phyloP scores from a whole-genome alignment of 2,797 vertebrate species.

The Neosilurus mollespiculum region DNA sequence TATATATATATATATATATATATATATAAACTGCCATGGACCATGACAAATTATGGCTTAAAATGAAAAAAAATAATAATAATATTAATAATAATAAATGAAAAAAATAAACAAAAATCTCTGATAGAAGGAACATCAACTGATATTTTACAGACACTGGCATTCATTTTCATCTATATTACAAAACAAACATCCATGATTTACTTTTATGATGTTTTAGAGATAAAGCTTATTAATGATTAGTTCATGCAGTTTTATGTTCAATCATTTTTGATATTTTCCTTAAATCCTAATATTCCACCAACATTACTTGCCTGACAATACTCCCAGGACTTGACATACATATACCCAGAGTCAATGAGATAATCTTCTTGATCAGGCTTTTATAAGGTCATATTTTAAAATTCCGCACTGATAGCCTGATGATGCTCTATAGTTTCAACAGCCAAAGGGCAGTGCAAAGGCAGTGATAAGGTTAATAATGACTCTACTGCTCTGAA shows the following conservation, averaged over 20 bases:
- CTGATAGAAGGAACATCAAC: not conserved
- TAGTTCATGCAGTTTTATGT: not conserved
- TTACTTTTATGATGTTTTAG: not conserved
- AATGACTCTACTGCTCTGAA: slow-evolving; percentile 69
- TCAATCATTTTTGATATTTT: not conserved
- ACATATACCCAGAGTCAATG: slow-evolving; percentile 11
- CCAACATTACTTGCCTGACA: not conserved
- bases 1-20: no score
- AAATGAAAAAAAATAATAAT: not conserved
- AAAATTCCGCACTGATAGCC: slow-evolving; percentile 36
- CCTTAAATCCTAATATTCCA: not conserved
- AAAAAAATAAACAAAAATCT: not conserved
- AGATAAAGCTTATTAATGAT: not conserved
- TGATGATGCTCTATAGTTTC: slow-evolving; percentile 34
- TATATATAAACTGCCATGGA: no score
- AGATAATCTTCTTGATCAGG: slow-evolving; percentile 16
- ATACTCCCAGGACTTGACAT: not conserved
- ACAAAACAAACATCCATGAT: not conserved
- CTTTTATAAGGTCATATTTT: slow-evolving; percentile 48
- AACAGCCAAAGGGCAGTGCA: slow-evolving; percentile 43
- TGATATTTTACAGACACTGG: not conserved
- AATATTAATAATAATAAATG: no score
- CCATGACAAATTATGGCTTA: no score
- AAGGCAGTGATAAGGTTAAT: slow-evolving; percentile 73
- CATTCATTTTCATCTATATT: not conserved